Percentiles rank a stretch among this genome's conserved stretches.
These are phyloP conservation scores for Drosophila leontia DNA, from an alignment of 1,140 invertebrate genomes.

Conservation along the genomic window DNA sequence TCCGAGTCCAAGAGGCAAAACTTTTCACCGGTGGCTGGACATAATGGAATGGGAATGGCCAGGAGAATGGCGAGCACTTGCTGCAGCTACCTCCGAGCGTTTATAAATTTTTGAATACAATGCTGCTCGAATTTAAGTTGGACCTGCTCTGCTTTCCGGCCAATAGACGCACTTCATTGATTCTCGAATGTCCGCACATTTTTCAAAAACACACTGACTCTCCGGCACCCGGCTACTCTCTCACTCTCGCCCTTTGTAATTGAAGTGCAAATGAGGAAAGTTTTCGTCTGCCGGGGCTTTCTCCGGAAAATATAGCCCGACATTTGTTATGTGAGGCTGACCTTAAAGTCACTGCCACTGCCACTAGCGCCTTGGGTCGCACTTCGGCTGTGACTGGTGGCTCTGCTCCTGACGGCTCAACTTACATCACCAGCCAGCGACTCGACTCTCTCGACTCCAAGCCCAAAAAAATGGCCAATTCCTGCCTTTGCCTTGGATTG, in stretches of 20 bases:
- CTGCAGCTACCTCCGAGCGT: conserved; percentile 42
- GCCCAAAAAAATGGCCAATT: conserved; percentile 62
- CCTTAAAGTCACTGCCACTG: conserved; percentile 54
- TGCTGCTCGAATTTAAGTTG: conserved; percentile 59
- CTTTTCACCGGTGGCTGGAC: conserved; percentile 36
- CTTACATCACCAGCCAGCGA: conserved; percentile 23
- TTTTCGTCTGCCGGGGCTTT: conserved; percentile 35
- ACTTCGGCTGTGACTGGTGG: conserved; percentile 15
- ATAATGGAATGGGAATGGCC: conserved; percentile 17
- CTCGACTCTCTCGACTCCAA: neutral
- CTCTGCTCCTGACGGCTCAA: conserved; percentile 30
- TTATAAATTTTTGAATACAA: conserved; percentile 78
- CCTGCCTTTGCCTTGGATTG: conserved; percentile 53
- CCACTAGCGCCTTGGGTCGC: conserved; percentile 16
- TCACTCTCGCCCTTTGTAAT: conserved; percentile 42
- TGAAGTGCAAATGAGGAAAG: conserved; percentile 80
- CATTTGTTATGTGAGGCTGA: conserved; percentile 69
- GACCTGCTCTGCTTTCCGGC: conserved; percentile 23
- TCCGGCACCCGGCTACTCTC: neutral
- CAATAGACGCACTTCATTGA: conserved; percentile 76
- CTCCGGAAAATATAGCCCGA: conserved; percentile 50
- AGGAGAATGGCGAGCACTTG: conserved; percentile 21
- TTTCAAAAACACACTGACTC: conserved; percentile 20
- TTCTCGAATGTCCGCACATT: conserved; percentile 63
- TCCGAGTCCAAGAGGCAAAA: conserved; percentile 42